phyloP scores from a whole-genome alignment of 2,797 vertebrate genomes.

The Mustela erminea region DNA sequence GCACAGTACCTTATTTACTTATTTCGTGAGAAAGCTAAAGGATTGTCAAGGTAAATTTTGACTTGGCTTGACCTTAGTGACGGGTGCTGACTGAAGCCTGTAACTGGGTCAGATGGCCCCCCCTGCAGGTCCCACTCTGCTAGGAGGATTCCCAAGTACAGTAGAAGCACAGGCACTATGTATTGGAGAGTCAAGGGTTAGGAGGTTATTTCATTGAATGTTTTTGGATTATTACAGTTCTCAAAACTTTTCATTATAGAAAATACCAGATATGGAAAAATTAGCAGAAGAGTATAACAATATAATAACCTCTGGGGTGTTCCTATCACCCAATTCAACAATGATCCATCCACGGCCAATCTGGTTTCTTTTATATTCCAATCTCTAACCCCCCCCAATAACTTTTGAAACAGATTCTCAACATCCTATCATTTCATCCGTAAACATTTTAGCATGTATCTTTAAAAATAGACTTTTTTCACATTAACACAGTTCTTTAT shows the following conservation, averaged over 20 bases:
- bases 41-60: constrained; percentile 8
- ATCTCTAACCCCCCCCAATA: neutral
- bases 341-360: neutral
- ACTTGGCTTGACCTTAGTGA: neutral
- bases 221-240: neutral
- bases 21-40: neutral
- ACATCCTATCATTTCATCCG: neutral
- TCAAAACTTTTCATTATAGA: constrained; percentile 11
- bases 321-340: neutral
- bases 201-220: neutral
- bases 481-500: neutral
- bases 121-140: fast-evolving
- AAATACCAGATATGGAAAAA: neutral
- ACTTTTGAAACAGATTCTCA: neutral
- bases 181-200: neutral
- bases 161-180: neutral
- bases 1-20: neutral
- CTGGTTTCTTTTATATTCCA: neutral
- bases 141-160: neutral
- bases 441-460: constrained; percentile 8
- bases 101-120: too few relatives aligned
- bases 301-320: neutral
- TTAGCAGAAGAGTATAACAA: neutral
- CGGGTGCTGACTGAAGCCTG: neutral
- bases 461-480: neutral